A percentile compares a stretch with the other conserved stretches of the same genome.
Conservation (phyloP, 2,113 vertebrate species). For the Tachysurus vachellii region DNA sequence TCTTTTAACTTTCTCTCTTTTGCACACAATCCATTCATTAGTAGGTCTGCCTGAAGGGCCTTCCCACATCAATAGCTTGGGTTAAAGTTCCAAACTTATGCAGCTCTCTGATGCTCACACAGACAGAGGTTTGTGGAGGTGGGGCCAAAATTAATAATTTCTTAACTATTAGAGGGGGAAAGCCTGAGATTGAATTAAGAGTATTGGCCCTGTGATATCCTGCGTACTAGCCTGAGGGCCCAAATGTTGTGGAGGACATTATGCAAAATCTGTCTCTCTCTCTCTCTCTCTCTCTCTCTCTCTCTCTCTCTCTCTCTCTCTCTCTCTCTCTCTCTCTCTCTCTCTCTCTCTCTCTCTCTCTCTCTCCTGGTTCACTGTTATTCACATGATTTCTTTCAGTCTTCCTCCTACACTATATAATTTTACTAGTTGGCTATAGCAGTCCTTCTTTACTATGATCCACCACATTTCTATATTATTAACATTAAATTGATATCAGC, state of each 20-base stretch:
- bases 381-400: conserved; percentile 50
- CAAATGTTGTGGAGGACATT: conserved; percentile 97
- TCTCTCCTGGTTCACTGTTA: conserved; percentile 31
- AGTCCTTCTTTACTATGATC: background rate
- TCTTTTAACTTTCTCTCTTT: conserved; percentile 99
- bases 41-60: conserved; percentile 98
- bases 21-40: conserved; percentile 99
- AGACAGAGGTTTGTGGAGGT: conserved; percentile 90
- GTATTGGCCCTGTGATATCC: conserved; percentile 99
- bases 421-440: conserved; percentile 21
- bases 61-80: conserved; percentile 94
- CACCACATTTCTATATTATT: conserved; percentile 45
- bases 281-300: conserved; percentile 43
- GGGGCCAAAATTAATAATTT: conserved; percentile 97
- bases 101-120: conserved; percentile 81
- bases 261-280: conserved; percentile 87
- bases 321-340: conserved; percentile 47
- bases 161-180: conserved; percentile 93
- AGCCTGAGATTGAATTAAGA: conserved; percentile 99
- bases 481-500: conserved; percentile 19
- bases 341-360: conserved; percentile 47
- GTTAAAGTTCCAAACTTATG: conserved; percentile 99
- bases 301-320: conserved; percentile 38
- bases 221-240: conserved; percentile 94
- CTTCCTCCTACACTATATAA: conserved; percentile 11